phyloP scores from a whole-genome alignment of 2,113 vertebrate genomes.

The Egretta garzetta region DNA sequence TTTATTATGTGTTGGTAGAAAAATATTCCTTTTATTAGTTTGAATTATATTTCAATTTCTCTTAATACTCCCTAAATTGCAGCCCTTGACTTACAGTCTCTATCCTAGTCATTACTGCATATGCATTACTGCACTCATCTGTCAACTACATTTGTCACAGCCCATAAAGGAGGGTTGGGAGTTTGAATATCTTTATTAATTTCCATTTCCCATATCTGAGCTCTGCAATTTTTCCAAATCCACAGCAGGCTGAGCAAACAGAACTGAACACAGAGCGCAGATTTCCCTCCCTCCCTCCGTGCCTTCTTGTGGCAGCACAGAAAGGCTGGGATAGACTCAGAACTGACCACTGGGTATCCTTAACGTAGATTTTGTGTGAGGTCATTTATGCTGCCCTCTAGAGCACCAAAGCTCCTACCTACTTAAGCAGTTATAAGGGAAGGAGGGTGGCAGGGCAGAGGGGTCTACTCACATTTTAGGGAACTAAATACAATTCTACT shows the following conservation, averaged over 20 bases:
- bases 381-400: background rate
- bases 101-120: background rate
- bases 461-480: background rate
- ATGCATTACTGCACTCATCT: background rate
- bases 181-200: conserved; percentile 22
- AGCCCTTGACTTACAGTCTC: background rate
- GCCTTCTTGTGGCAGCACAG: background rate
- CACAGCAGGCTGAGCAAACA: background rate
- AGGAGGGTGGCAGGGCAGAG: background rate
- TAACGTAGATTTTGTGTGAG: background rate
- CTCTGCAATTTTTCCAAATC: conserved; percentile 7
- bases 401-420: background rate
- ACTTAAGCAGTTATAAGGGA: background rate
- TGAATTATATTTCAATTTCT: background rate
- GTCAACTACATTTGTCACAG: background rate
- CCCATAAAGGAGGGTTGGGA: background rate
- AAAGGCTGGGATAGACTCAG: background rate
- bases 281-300: background rate
- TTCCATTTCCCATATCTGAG: background rate
- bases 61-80: background rate
- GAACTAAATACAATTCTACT: background rate
- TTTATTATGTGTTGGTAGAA: conserved; percentile 38
- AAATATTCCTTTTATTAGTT: conserved; percentile 2
- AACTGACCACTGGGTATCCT: background rate
- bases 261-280: background rate